Base-by-base conservation (phyloP, 1,140 invertebrate genomes). In the Drosophila parvula region DNA sequence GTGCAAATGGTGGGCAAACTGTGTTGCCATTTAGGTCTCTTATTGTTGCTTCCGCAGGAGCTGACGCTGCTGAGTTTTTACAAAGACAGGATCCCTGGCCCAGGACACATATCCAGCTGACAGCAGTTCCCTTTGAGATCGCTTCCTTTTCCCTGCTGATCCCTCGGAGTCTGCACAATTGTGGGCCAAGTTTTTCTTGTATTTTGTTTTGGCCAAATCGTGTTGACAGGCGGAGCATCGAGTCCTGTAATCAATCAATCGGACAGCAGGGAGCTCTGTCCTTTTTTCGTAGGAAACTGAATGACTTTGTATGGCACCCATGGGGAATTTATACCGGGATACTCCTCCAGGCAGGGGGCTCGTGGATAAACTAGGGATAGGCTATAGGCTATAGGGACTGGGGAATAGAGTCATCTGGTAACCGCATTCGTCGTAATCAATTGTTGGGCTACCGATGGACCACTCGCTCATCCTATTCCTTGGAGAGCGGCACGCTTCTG, bases 401-500 rank as follows among this genome's bases (percentile, higher is more conserved):
- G 50, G 28, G 36, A 38, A 38, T 61, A 74, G 18, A 86, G 69
- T 82, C 78, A 86, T 67, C 71, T 68, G 75, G 62, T 89, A 89
- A 90, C 81, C 84, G 84, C 80, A 89, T 89, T 84, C 84, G 81
- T 62, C 84, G 84, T 79, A 89, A 89, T 89, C 84, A 89, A 89
- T 89, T 89, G 82, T 86, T 44, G 11, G 58, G 80, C 84, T 78
- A 79, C 78, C 71, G 62, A 45, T 30, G 18, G 18, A 22, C 45
- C 62, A 69, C 62, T 67, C 62, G 27, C 30, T 69, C 62, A 73
- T 59, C 68, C 61, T 47, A 65, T 61, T 71, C 76, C 77, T 51
- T 28, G 40, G 81, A 53, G 70, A 65, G 32, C 62, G 74, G 81
- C 81, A 85, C 82, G 69, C 56, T 74, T 63, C 53, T 48, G 61